Evolutionary conservation across 35 echinoderm and acorn worm species (phyloP).

Genomic region (Lytechinus pictus): DNA sequence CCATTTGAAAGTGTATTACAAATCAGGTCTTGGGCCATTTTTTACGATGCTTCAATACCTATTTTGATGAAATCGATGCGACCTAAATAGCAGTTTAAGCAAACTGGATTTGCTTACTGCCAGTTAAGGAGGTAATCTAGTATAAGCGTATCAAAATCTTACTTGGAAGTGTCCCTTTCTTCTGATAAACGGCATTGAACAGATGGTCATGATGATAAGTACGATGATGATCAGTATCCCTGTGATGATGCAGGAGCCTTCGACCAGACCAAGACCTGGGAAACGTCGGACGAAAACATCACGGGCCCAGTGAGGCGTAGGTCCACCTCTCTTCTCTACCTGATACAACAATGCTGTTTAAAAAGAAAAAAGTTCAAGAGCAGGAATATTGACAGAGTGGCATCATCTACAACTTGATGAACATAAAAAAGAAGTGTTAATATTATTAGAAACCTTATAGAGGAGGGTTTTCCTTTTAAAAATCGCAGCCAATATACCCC

Average conservation of each 20-base stretch:
- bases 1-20: too few species aligned
- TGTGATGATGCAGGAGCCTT: constrained; percentile 72
- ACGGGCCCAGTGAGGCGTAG: constrained; percentile 35
- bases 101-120: neutral
- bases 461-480: too few species aligned
- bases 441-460: too few species aligned
- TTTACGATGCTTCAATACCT: too few species aligned
- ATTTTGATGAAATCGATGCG: neutral
- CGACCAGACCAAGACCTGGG: constrained; percentile 57
- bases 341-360: neutral
- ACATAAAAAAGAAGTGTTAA: too few species aligned
- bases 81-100: too few species aligned
- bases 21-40: too few species aligned
- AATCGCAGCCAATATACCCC: too few species aligned
- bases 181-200: constrained; percentile 77
- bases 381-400: too few species aligned
- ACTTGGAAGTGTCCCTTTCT: constrained; percentile 90
- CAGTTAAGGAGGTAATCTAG: neutral
- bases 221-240: constrained; percentile 60
- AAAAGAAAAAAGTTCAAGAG: neutral
- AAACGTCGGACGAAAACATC: constrained; percentile 64
- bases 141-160: neutral
- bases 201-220: constrained; percentile 74
- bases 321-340: neutral
- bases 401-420: too few species aligned